Conservation (phyloP, 1,140 invertebrate species). For the Melitaea cinxia region DNA sequence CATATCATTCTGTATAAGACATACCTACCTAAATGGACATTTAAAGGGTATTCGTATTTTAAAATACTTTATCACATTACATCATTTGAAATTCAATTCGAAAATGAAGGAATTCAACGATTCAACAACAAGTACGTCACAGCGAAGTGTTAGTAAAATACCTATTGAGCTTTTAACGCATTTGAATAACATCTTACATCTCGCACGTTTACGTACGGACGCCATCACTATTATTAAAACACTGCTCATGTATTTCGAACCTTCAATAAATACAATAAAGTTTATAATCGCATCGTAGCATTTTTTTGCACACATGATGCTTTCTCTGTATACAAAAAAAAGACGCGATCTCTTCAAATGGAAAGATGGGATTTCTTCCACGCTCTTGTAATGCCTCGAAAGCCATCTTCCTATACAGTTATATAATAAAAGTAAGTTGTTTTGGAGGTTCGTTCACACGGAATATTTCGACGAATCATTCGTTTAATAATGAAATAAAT, state of each 20-base stretch:
- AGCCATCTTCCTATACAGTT: constrained; percentile 3
- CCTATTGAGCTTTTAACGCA: constrained; percentile 41
- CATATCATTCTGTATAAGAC: no score
- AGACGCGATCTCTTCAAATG: constrained; percentile 24
- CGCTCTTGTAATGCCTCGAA: constrained; percentile 15
- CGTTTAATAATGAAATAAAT: background rate
- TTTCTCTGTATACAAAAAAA: constrained; percentile 20
- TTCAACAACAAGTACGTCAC: constrained; percentile 29
- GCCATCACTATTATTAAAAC: background rate
- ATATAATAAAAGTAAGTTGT: constrained; percentile 1
- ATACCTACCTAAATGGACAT: no score
- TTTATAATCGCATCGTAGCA: background rate
- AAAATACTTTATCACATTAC: no score
- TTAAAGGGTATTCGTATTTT: no score
- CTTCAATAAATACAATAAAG: background rate
- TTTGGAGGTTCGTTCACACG: background rate
- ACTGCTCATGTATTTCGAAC: background rate
- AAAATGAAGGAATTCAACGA: no score
- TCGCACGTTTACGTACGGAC: constrained; percentile 15
- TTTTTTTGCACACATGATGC: background rate
- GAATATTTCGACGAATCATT: background rate
- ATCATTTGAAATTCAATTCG: no score
- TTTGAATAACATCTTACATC: constrained; percentile 38
- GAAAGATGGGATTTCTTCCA: constrained; percentile 23
- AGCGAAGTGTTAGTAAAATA: constrained; percentile 40